Evolutionary conservation across 2,888 invertebrate species (phyloP).

Genomic region (Monochamus alternatus): DNA sequence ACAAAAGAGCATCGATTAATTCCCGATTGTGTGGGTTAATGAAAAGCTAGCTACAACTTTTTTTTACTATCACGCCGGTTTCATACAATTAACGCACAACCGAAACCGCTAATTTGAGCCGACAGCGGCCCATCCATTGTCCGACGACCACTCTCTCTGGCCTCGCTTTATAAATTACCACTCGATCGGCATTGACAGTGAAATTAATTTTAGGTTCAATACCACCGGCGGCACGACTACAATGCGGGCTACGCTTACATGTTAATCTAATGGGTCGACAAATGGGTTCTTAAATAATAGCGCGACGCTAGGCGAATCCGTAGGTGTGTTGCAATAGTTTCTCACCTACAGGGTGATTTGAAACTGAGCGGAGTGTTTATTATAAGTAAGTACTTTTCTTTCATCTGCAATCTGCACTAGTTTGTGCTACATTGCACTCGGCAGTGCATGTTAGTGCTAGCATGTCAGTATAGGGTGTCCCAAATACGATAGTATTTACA

Average conservation of each 20-base stretch:
- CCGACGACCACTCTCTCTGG: conserved; percentile 16
- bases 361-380: too few relatives aligned
- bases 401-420: too few relatives aligned
- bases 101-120: background rate
- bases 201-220: conserved; percentile 44
- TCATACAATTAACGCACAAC: background rate
- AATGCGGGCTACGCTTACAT: conserved; percentile 1
- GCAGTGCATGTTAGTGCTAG: too few relatives aligned
- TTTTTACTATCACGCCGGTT: background rate
- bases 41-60: background rate
- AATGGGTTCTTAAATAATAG: background rate
- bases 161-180: conserved; percentile 42
- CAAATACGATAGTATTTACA: too few relatives aligned
- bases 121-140: background rate
- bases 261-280: background rate
- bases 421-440: too few relatives aligned
- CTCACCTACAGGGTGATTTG: background rate
- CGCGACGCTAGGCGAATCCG: background rate
- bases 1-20: too few relatives aligned
- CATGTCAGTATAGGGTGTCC: too few relatives aligned
- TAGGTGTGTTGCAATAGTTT: background rate
- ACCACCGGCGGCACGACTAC: conserved; percentile 20
- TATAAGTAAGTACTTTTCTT: too few relatives aligned
- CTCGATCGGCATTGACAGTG: conserved; percentile 46
- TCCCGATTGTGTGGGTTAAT: too few relatives aligned